These are phyloP conservation scores for Morpho helenor DNA, from an alignment of 2,888 invertebrate species.

Conservation along the genomic window DNA sequence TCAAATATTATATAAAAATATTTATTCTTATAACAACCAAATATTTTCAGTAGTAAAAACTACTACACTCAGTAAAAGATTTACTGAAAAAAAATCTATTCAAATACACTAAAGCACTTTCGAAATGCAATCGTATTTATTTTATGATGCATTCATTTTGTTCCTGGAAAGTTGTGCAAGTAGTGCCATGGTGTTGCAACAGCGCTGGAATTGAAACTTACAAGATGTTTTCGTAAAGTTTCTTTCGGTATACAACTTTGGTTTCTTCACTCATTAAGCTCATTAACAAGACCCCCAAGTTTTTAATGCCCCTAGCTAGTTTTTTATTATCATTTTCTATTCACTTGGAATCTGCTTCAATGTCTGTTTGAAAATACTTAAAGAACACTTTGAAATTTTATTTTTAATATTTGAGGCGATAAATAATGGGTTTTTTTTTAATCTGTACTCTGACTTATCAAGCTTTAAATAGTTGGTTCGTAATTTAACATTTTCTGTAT, in stretches of 20 bases:
- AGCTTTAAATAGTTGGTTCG: conserved; percentile 68
- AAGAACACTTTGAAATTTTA: conserved; percentile 69
- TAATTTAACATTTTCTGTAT: conserved; percentile 60
- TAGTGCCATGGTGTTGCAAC: conserved; percentile 44
- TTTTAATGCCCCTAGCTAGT: conserved; percentile 62
- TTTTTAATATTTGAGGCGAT: conserved; percentile 74
- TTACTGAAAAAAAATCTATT: too few species aligned
- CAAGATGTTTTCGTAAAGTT: conserved; percentile 57
- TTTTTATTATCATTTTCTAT: conserved; percentile 62
- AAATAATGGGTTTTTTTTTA: too few species aligned
- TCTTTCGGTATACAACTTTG: conserved; percentile 50
- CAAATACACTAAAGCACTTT: too few species aligned
- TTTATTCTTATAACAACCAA: too few species aligned
- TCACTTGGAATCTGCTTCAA: conserved; percentile 57
- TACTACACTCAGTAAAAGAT: too few species aligned
- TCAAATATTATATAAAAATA: too few species aligned
- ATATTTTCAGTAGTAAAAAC: too few species aligned
- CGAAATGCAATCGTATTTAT: conserved; percentile 20
- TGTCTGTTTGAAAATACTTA: conserved; percentile 66
- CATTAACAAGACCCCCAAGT: conserved; percentile 69
- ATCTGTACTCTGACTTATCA: conserved; percentile 71
- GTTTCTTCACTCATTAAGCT: conserved; percentile 71
- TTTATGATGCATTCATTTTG: conserved; percentile 54
- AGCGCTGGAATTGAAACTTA: conserved; percentile 59
- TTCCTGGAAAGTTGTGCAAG: conserved; percentile 42